Conservation (phyloP, 2,797 vertebrate genomes). For the Falco columbarius region DNA sequence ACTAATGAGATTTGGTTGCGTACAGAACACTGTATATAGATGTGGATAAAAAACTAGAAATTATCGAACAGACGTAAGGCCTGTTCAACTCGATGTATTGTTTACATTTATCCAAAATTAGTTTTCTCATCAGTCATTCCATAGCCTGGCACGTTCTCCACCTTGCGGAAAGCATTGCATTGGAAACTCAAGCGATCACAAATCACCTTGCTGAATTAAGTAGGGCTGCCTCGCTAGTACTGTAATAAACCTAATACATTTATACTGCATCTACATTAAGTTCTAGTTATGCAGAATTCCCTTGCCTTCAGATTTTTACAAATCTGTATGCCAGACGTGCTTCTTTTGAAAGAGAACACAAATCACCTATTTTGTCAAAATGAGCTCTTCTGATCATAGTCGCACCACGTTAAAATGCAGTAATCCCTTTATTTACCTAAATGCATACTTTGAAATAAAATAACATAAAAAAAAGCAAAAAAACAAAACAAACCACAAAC, state of each 20-base stretch:
- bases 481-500: neutral
- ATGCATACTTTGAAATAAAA: neutral
- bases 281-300: neutral
- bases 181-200: neutral
- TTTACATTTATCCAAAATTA: fast-evolving
- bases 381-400: neutral
- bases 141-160: neutral
- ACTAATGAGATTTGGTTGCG: fast-evolving
- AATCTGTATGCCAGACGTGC: neutral
- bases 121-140: neutral
- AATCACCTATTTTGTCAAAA: neutral
- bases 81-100: fast-evolving
- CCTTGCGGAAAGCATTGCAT: fast-evolving
- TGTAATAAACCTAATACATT: fast-evolving
- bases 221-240: neutral
- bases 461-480: neutral
- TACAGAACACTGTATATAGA: fast-evolving
- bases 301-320: neutral
- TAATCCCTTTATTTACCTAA: neutral
- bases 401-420: neutral
- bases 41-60: fast-evolving
- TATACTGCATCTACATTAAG: fast-evolving
- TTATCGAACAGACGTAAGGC: fast-evolving
- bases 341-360: neutral
- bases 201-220: neutral